phyloP scores from a whole-genome alignment of 2,888 invertebrate species.

The Slavum lentiscoides region DNA sequence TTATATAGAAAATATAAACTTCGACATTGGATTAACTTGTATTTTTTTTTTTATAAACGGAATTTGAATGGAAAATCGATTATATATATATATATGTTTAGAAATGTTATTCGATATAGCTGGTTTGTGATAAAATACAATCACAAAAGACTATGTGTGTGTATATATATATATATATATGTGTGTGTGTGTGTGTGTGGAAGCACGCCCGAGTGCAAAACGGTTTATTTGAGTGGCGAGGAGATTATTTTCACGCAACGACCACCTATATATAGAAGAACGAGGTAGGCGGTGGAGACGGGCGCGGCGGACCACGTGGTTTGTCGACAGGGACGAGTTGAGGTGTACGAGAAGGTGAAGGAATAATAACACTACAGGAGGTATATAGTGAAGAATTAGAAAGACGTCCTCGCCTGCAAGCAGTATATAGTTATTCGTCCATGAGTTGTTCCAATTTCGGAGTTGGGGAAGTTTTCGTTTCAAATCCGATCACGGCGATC shows the following conservation, averaged over 20 bases:
- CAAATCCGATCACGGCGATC: constrained; percentile 47
- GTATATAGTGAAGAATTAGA: constrained; percentile 29
- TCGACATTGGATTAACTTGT: no score
- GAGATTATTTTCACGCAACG: constrained; percentile 36
- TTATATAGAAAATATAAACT: no score
- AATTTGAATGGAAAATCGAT: neutral
- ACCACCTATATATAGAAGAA: neutral
- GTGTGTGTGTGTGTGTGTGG: neutral
- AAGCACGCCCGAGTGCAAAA: constrained; percentile 14
- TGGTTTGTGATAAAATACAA: neutral
- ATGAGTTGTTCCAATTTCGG: constrained; percentile 47
- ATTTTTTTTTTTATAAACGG: no score
- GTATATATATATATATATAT: no score
- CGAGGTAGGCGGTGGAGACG: neutral
- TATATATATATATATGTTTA: neutral
- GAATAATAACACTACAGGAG: neutral
- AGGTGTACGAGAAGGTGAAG: neutral
- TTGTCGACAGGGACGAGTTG: neutral
- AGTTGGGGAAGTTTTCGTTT: constrained; percentile 52
- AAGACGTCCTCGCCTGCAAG: constrained; percentile 24
- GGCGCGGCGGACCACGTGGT: constrained; percentile 15
- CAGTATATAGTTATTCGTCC: constrained; percentile 32
- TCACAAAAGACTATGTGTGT: neutral
- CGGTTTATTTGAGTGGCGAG: constrained; percentile 27
- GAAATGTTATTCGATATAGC: neutral